These are phyloP conservation scores for Spermophilus dauricus DNA, from an alignment of 2,113 vertebrate species.

Conservation along the genomic window DNA sequence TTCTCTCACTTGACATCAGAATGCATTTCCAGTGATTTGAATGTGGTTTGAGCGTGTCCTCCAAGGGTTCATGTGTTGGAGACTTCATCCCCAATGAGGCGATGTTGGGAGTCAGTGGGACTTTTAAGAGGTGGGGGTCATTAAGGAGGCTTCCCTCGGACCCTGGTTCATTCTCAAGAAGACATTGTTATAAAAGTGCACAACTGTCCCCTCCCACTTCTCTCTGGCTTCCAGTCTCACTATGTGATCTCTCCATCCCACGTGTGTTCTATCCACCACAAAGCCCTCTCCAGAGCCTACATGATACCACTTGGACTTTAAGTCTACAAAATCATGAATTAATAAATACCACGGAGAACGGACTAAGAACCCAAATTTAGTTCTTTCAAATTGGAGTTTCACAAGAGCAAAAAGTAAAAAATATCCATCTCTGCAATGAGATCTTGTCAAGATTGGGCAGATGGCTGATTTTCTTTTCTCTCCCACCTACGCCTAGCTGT, in stretches of 20 bases:
- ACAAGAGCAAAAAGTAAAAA: background rate
- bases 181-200: background rate
- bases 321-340: background rate
- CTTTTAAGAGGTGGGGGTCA: background rate
- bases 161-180: background rate
- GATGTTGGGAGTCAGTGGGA: background rate
- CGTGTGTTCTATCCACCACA: background rate
- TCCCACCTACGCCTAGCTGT: background rate
- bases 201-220: background rate
- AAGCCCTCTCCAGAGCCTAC: background rate
- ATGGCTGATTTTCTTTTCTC: background rate
- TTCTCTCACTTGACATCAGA: background rate
- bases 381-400: background rate
- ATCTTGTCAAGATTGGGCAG: background rate
- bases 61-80: background rate
- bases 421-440: background rate
- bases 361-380: background rate
- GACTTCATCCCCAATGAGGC: background rate
- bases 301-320: background rate
- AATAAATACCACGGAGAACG: background rate
- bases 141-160: background rate
- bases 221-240: background rate
- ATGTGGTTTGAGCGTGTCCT: background rate
- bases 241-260: too few species aligned
- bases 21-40: background rate